Evolutionary conservation across 2,113 vertebrate species (phyloP).

Genomic region (Chionomys nivalis): DNA sequence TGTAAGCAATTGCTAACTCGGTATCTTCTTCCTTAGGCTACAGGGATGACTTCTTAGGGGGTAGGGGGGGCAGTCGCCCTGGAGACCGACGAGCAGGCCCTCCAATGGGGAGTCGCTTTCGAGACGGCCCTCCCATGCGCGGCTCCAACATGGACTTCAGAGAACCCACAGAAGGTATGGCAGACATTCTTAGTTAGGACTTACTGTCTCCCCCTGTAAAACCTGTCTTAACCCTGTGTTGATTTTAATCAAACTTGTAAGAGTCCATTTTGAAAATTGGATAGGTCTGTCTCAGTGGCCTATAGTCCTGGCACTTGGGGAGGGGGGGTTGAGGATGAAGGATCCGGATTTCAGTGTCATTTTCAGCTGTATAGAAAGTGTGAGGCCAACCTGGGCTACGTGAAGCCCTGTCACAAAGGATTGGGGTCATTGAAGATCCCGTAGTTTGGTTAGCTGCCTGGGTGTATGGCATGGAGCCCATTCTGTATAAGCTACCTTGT

Average conservation of each 20-base stretch:
- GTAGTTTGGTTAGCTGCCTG: not conserved
- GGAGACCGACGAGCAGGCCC: conserved; percentile 91
- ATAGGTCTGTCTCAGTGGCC: not conserved
- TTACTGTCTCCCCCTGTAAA: not conserved
- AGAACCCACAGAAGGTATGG: conserved; percentile 97
- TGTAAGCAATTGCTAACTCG: not conserved
- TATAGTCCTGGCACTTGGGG: not conserved
- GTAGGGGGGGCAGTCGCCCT: conserved; percentile 92
- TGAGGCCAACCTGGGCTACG: not conserved
- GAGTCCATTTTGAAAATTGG: not conserved
- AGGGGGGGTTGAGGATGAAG: not conserved
- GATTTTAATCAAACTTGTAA: not conserved
- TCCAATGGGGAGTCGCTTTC: conserved; percentile 89
- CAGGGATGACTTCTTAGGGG: conserved; percentile 94
- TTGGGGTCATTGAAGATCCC: not conserved
- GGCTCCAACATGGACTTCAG: conserved; percentile 93
- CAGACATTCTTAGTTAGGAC: not conserved
- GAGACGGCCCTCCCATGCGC: conserved; percentile 93
- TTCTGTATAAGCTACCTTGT: not conserved
- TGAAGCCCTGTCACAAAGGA: not conserved
- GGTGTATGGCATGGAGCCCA: not conserved
- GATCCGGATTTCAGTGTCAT: not conserved
- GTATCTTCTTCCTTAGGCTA: conserved; percentile 86
- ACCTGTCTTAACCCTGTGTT: not conserved
- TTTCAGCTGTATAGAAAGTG: not conserved